phyloP scores from a whole-genome alignment of 2,113 vertebrate species.

The Bubalus kerabau region DNA sequence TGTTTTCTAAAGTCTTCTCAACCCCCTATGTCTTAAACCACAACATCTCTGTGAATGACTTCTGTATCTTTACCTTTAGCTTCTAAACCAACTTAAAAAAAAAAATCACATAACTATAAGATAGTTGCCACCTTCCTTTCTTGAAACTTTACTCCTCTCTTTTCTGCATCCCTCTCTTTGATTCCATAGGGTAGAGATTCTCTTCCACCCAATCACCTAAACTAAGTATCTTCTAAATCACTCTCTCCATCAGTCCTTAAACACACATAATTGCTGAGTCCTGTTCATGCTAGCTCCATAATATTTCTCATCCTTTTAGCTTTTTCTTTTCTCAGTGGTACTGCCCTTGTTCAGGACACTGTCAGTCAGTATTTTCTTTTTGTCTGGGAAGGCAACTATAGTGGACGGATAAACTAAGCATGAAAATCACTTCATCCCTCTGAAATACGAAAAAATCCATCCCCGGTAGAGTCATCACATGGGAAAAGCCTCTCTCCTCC shows the following conservation, averaged over 20 bases:
- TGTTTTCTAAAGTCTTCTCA: neutral
- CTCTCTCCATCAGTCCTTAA: neutral
- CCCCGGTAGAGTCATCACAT: too few species aligned
- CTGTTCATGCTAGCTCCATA: accelerated
- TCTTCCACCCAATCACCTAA: neutral
- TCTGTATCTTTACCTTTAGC: neutral
- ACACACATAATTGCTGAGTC: accelerated
- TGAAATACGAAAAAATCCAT: neutral
- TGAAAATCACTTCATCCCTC: neutral
- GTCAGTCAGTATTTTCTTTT: too few species aligned
- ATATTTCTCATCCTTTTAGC: neutral
- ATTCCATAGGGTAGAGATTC: neutral
- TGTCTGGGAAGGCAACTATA: neutral
- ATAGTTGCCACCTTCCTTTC: neutral
- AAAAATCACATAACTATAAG: neutral
- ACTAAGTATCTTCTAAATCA: neutral
- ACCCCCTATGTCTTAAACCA: neutral
- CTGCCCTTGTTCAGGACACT: neutral
- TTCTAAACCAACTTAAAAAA: neutral
- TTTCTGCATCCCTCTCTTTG: neutral
- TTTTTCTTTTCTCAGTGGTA: accelerated
- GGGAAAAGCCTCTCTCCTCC: neutral
- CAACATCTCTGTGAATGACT: neutral
- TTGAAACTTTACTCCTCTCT: neutral
- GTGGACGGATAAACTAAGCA: neutral